These are phyloP conservation scores for Drosophila buzzatii DNA, from an alignment of 2,888 invertebrate species.

Conservation along the genomic window DNA sequence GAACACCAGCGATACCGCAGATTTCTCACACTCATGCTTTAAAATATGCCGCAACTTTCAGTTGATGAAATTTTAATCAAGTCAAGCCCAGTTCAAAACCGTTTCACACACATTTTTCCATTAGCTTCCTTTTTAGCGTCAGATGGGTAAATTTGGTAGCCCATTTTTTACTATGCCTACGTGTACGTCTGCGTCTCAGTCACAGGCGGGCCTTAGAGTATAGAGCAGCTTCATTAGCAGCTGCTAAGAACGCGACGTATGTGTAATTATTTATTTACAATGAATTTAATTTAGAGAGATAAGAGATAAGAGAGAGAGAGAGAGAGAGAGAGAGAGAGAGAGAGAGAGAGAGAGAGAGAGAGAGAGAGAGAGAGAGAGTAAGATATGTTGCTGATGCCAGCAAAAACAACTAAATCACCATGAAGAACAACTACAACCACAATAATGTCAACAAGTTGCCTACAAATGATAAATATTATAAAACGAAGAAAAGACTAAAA, in stretches of 20 bases:
- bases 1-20: constrained; percentile 56
- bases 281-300: constrained; percentile 66
- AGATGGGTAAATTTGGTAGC: constrained; percentile 26
- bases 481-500: constrained; percentile 1
- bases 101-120: constrained; percentile 32
- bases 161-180: background rate
- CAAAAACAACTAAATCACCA: constrained; percentile 66
- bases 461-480: constrained; percentile 58
- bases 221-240: constrained; percentile 73
- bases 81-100: constrained; percentile 41
- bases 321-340: background rate
- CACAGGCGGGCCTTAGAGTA: constrained; percentile 48
- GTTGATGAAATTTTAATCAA: constrained; percentile 81
- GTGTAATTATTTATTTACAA: constrained; percentile 76
- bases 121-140: constrained; percentile 29
- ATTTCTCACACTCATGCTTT: constrained; percentile 66
- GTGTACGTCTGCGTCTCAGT: constrained; percentile 20
- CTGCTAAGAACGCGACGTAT: constrained; percentile 58
- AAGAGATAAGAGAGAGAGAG: background rate
- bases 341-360: no score
- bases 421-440: constrained; percentile 20
- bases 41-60: constrained; percentile 76
- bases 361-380: background rate
- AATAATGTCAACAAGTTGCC: constrained; percentile 38
- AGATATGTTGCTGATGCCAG: constrained; percentile 47